Base-by-base conservation (phyloP, 2,113 vertebrate genomes). In the Pedetes capensis region DNA sequence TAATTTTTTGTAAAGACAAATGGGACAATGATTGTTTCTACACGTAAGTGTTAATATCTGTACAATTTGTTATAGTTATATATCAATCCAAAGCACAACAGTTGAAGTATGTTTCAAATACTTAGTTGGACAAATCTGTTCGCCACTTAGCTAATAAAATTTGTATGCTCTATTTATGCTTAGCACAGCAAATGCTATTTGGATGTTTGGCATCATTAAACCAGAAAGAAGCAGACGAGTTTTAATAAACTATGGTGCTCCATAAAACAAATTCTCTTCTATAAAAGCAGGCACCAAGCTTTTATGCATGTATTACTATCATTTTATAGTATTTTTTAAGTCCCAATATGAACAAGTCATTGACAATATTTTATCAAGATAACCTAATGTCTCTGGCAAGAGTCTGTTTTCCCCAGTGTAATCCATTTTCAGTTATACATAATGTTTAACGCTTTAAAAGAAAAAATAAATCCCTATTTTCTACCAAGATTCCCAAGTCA, bases 61-160 rank as follows among this genome's bases (percentile, higher is more conserved):
- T 93, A 94, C 93, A 87, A 98, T 97, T n/a, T 90, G 95, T 94
- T 29, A 47, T 89, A 93, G 83, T 97, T 98, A 97, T 96, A 96
- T 98, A 97, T 98, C 95, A 97, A 66, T 74, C 76, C 86, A 87
- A 95, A 90, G 86, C 79, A 92, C 79, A 97, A 96, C 23, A 14
- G 61, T 86, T 97, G 97, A 97, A 93, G 18, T 91, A 95, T 95
- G 87, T 91, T 98, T 98, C 96, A 98, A 95, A 97, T 88, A 96
- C 95, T 98, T 98, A 98, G 96, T 96, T 98, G 87, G 89, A 98
- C 95, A 98, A 96, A 98, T 98, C 97, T 97, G 96, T 89, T 98
- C 96, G 92, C 93, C 91, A 94, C 64, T 97, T 95, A 91, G 82
- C 79, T 95, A 95, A 96, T 96, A 97, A 97, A 96, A 97, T 97